phyloP scores from a whole-genome alignment of 2,888 invertebrate genomes.

The Drosophila kanekoi region DNA sequence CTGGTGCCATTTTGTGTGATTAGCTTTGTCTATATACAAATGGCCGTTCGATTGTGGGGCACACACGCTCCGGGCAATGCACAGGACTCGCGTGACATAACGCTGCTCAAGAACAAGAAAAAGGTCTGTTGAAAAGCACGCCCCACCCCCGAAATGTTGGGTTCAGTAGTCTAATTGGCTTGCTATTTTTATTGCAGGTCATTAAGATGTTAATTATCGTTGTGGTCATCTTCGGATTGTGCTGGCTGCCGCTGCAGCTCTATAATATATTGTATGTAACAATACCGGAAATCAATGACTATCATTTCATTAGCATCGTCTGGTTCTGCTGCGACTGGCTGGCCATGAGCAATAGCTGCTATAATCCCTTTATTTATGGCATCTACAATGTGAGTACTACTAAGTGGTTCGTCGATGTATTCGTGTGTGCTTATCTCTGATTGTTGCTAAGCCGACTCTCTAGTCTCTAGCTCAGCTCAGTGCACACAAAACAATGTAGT shows the following conservation, averaged over 20 bases:
- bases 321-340: constrained; percentile 95
- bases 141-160: no score
- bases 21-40: constrained; percentile 91
- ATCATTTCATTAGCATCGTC: constrained; percentile 92
- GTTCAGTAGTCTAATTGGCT: no score
- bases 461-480: neutral
- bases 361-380: constrained; percentile 95
- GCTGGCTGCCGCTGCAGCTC: constrained; percentile 93
- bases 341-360: constrained; percentile 95
- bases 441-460: neutral
- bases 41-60: constrained; percentile 93
- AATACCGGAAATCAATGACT: constrained; percentile 90
- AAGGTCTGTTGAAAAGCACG: constrained; percentile 86
- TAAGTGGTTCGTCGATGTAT: neutral
- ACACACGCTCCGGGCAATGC: constrained; percentile 92
- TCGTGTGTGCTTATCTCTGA: constrained; percentile 1
- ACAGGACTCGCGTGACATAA: constrained; percentile 91
- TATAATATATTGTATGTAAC: constrained; percentile 91
- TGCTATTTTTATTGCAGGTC: constrained; percentile 86
- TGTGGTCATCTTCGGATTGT: constrained; percentile 92
- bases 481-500: no score
- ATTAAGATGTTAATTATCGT: constrained; percentile 95
- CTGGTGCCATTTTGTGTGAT: constrained; percentile 93
- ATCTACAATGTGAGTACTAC: constrained; percentile 92
- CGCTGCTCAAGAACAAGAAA: constrained; percentile 92